Base-by-base conservation (phyloP, 37 sponge, comb jelly and placozoan species). In the Haliclona indistincta region DNA sequence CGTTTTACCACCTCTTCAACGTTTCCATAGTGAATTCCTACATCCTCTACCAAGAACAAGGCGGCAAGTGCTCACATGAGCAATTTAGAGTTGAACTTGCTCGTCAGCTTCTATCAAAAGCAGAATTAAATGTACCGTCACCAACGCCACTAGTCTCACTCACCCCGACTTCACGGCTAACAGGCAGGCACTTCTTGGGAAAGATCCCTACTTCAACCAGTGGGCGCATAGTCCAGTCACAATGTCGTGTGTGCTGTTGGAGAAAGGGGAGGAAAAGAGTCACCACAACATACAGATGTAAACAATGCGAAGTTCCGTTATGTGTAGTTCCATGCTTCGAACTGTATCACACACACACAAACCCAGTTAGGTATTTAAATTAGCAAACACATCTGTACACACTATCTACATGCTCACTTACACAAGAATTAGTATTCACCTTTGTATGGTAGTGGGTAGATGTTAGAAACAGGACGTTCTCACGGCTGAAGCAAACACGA, bases 51-150 rank as follows among this genome's bases (percentile, higher is more conserved):
- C 42, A 19, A 8, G 17, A 17, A 4, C 1, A 25, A 1, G 78
- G 78, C 0, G 13, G 54, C 17, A 33, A 66, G 56, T 22, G 38
- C 23, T 20, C 30, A 28, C 78, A 77, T 17, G 20, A 66, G 54
- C 39, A 64, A 4, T 77, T 77, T 32, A 19, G 75, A 10, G 62
- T 77, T 19, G 55, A 64, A 20, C 53, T 67, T 4, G 78, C 78
- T 0, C 34, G 19, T 54, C 41, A 74, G n/a, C 43, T 74, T n/a
- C 62, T 74, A 22, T 32, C 22, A 4, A 6, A 64, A 3, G 66
- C 66, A 4, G 66, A 30, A 3, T 4, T 22, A 2, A 22, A 30
- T 28, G 33, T 22, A n/a, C n/a, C n/a, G n/a, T n/a, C n/a, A n/a
- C n/a, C n/a, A n/a, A n/a, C n/a, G n/a, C n/a, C n/a, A n/a, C n/a